Conservation (phyloP, 2,797 vertebrate genomes). For the Delichon dasypus region DNA sequence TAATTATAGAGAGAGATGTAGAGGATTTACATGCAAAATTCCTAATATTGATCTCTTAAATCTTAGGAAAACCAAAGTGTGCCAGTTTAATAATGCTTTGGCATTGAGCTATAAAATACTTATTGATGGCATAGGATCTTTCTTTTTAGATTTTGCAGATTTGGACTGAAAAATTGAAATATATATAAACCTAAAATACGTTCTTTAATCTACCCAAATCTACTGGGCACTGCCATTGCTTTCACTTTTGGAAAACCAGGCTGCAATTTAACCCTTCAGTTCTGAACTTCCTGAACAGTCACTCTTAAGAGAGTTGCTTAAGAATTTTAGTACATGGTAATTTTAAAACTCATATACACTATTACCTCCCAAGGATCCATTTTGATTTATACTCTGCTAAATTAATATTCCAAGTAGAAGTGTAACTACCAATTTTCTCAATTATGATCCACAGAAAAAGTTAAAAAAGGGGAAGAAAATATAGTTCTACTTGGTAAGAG, state of each 20-base stretch:
- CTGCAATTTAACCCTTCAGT: neutral
- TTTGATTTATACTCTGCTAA: neutral
- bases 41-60: neutral
- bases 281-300: neutral
- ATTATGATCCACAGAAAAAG: fast-evolving
- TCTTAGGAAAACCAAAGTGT: neutral
- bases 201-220: neutral
- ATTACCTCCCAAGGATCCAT: neutral
- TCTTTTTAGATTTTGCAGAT: neutral
- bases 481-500: fast-evolving
- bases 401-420: neutral
- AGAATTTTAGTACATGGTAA: neutral
- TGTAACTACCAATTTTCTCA: neutral
- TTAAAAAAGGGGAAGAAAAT: neutral
- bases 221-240: neutral
- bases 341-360: neutral
- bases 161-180: neutral
- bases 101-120: neutral
- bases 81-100: neutral
- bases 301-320: neutral
- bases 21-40: neutral
- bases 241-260: neutral
- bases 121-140: fast-evolving
- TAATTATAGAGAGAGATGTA: neutral
- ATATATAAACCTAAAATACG: neutral